phyloP scores from a whole-genome alignment of 2,888 invertebrate species.

The Archips xylosteana region DNA sequence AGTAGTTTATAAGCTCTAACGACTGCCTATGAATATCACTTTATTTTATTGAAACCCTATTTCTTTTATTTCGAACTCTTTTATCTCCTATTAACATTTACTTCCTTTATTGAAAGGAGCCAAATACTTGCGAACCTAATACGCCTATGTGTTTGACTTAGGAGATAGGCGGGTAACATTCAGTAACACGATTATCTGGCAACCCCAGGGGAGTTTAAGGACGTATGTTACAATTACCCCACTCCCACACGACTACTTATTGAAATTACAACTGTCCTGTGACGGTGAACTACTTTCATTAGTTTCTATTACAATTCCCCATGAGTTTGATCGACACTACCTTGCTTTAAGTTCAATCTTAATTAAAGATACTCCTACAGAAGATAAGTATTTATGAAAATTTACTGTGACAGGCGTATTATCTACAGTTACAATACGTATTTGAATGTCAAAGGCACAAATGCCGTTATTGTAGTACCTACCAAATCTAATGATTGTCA shows the following conservation, averaged over 20 bases:
- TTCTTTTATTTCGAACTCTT: neutral
- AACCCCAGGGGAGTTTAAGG: neutral
- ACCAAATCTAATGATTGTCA: no score
- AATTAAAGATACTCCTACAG: neutral
- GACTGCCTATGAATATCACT: no score
- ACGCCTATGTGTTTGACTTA: conserved; percentile 7
- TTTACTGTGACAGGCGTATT: neutral
- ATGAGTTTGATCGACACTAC: neutral
- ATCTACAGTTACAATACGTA: neutral
- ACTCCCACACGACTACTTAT: conserved; percentile 32
- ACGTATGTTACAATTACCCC: conserved; percentile 37
- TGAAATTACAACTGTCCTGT: conserved; percentile 18
- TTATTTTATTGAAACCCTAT: neutral
- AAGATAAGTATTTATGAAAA: neutral
- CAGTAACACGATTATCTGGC: conserved; percentile 34
- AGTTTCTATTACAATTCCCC: neutral
- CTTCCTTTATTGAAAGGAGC: neutral
- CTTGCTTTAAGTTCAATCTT: neutral
- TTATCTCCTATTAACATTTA: neutral
- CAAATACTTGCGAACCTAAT: neutral
- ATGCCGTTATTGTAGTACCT: no score
- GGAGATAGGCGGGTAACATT: conserved; percentile 18
- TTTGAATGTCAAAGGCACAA: neutral
- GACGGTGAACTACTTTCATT: conserved; percentile 1
- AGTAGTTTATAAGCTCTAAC: no score